phyloP scores from a whole-genome alignment of 2,888 invertebrate genomes.

The Cepaea hortensis region DNA sequence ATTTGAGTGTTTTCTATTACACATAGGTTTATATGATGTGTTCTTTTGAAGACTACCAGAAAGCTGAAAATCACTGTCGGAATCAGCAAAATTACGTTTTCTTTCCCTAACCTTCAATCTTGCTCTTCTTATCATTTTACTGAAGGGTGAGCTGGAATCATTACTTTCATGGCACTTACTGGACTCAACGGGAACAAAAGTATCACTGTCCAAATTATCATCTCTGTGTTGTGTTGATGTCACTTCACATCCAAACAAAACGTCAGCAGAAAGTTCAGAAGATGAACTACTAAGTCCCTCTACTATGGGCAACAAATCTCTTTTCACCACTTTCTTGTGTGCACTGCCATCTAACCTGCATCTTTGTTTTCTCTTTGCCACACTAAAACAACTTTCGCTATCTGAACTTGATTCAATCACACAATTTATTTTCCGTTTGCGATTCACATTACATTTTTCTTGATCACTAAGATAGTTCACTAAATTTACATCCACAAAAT shows the following conservation, averaged over 20 bases:
- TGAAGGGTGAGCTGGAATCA: neutral
- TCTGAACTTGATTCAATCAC: slow-evolving; percentile 23
- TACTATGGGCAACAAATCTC: neutral
- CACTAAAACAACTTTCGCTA: neutral
- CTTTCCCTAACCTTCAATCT: neutral
- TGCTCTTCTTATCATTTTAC: neutral
- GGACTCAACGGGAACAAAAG: too few relatives aligned
- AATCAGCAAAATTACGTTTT: neutral
- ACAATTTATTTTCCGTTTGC: neutral
- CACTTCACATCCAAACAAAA: neutral
- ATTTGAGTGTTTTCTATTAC: neutral
- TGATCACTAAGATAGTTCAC: neutral
- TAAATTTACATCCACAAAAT: neutral
- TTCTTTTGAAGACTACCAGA: too few relatives aligned
- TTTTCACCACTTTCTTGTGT: neutral
- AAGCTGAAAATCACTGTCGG: neutral
- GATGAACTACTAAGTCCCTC: too few relatives aligned
- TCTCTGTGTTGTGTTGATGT: neutral
- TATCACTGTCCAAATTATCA: too few relatives aligned
- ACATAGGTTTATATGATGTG: neutral
- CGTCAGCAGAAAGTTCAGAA: too few relatives aligned
- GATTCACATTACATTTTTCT: neutral
- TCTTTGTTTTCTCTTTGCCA: neutral
- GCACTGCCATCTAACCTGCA: too few relatives aligned
- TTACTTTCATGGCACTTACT: neutral